A percentile compares a stretch with the other conserved stretches of the same genome.
phyloP scores from a whole-genome alignment of 2,113 vertebrate genomes.

The Apistogramma diplotaenia region DNA sequence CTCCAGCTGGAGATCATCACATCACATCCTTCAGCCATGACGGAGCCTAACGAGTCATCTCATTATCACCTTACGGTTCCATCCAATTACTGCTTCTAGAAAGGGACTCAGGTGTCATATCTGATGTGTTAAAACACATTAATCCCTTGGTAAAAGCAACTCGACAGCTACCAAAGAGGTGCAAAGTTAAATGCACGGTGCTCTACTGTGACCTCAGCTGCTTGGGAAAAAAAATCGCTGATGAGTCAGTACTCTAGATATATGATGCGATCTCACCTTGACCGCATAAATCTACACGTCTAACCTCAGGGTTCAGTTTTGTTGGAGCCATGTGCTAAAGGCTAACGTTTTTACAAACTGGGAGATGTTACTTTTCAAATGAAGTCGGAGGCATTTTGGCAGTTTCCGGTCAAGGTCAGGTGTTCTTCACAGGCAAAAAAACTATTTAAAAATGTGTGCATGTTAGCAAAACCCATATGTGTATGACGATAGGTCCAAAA shows the following conservation, averaged over 20 bases:
- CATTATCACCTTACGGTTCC: slow-evolving; percentile 14
- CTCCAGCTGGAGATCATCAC: not conserved
- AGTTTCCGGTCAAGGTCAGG: too few relatives aligned
- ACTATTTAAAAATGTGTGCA: too few relatives aligned
- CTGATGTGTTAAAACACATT: not conserved
- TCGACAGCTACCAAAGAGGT: not conserved
- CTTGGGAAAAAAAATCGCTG: not conserved
- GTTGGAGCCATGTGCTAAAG: too few relatives aligned
- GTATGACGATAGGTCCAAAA: too few relatives aligned
- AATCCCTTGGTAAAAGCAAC: not conserved
- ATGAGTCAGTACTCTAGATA: not conserved
- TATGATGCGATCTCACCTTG: too few relatives aligned
- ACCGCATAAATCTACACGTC: too few relatives aligned
- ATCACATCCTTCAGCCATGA: not conserved
- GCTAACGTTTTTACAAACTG: too few relatives aligned
- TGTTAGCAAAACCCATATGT: too few relatives aligned
- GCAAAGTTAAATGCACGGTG: not conserved
- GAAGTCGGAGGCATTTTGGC: too few relatives aligned
- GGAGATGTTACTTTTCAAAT: too few relatives aligned
- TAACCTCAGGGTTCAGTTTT: not conserved
- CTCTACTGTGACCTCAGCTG: not conserved
- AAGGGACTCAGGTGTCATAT: slow-evolving; percentile 3
- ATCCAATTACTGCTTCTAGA: slow-evolving; percentile 23
- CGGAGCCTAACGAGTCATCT: not conserved
- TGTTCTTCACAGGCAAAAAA: too few relatives aligned